phyloP scores from a whole-genome alignment of 2,113 vertebrate species.

The Cepphus grylle region DNA sequence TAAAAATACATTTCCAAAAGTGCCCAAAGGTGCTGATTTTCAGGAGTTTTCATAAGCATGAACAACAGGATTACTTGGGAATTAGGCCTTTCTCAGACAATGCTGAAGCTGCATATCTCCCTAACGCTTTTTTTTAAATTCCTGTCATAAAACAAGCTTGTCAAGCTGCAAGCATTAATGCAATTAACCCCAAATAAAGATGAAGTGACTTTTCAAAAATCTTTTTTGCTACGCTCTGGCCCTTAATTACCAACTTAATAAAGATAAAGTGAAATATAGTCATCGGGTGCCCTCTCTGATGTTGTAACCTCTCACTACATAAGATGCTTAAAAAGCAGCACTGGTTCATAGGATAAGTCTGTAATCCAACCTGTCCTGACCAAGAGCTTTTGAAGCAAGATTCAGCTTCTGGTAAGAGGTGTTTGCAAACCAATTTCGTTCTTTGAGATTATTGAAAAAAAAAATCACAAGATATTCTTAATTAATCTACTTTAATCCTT shows the following conservation, averaged over 20 bases:
- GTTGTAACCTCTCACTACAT: not conserved
- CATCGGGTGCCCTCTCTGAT: not conserved
- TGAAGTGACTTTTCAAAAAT: constrained; percentile 50
- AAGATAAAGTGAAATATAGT: not conserved
- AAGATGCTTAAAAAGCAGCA: constrained; percentile 12
- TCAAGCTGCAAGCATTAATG: not conserved
- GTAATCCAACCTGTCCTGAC: not conserved
- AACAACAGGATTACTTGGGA: constrained; percentile 38
- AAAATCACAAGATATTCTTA: not conserved
- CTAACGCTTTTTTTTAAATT: not conserved
- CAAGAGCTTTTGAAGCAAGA: not conserved
- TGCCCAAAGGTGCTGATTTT: not conserved
- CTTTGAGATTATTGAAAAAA: not conserved
- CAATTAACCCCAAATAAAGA: constrained; percentile 46
- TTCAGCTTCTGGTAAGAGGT: not conserved
- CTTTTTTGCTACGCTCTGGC: not conserved
- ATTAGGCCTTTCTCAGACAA: not conserved
- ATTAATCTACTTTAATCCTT: not conserved
- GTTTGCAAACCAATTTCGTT: not conserved
- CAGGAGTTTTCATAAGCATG: not conserved
- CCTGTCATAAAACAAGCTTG: not conserved
- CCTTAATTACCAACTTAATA: constrained; percentile 40
- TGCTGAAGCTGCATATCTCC: constrained; percentile 40
- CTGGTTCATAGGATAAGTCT: not conserved
- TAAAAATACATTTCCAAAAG: not conserved